Conservation (phyloP, 2,113 vertebrate genomes). For the Dascyllus trimaculatus region DNA sequence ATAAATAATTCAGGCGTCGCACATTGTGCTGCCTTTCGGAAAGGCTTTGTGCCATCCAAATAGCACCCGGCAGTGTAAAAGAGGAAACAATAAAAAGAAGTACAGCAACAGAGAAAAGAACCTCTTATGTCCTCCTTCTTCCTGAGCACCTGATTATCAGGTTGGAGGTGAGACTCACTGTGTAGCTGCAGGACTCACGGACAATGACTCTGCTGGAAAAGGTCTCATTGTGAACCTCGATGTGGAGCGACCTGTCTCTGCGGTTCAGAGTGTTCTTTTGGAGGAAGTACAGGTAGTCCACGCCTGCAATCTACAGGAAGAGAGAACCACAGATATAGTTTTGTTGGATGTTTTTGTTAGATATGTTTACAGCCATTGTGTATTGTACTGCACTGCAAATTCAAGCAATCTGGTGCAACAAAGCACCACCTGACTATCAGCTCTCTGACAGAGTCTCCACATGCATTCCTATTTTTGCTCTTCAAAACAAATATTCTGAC, state of each 20-base stretch:
- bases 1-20: slow-evolving; percentile 16
- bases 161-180: slow-evolving; percentile 82
- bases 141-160: neutral
- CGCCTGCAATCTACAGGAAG: slow-evolving; percentile 90
- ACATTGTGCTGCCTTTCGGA: neutral
- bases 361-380: neutral
- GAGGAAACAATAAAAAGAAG: neutral
- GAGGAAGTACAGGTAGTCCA: slow-evolving; percentile 95
- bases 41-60: neutral
- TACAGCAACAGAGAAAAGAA: slow-evolving; percentile 1
- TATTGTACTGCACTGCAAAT: neutral
- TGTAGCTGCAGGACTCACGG: slow-evolving; percentile 92
- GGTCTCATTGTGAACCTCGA: slow-evolving; percentile 94
- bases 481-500: slow-evolving; percentile 1
- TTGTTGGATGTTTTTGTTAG: neutral
- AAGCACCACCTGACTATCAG: no score
- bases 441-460: no score
- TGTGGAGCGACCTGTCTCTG: slow-evolving; percentile 91
- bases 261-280: slow-evolving; percentile 95
- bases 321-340: neutral
- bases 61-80: neutral
- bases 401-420: no score
- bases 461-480: neutral
- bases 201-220: slow-evolving; percentile 94
- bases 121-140: neutral